Base-by-base conservation (phyloP, 1,140 invertebrate genomes). In the Magallana angulata region DNA sequence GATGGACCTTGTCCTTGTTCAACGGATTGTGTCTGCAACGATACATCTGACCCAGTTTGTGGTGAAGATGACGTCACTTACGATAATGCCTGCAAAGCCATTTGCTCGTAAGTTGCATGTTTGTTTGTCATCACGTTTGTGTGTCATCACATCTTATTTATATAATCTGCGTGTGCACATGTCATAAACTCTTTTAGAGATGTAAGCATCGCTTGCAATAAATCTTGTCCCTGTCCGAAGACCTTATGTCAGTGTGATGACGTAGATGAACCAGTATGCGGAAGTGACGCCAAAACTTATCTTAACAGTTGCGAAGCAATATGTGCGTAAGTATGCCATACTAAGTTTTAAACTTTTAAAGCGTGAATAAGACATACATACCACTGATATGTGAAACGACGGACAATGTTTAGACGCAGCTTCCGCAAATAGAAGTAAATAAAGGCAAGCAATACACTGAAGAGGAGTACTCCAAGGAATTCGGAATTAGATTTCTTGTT, bases 1-100 rank as follows among this genome's bases (percentile, higher is more conserved):
- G 57, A 76, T 14, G 64, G 82, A 4, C 14, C 71, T 24, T 89
- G 88, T 57, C 85, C 85, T 18, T 87, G 85, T 24, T 76, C 68
- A 7, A 76, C 24, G 8, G 24, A 30, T 12, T 62, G 86, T 58
- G 1, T n/a, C 1, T 89, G 88, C 18, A 14, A 76, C 30, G 16
- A 85, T 14, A 59, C 30, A 1, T 59, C 56, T 16, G 24, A 60
- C 12, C 88, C 86, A 11, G 88, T 89, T 9, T 89, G 88, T 89
- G 89, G 86, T 16, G 84, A 36, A 30, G 86, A 89, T 76, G 80
- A 58, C 14, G 57, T 68, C 5, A 87, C 84, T 5, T 89, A 89
- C 18, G 7, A n/a, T 1, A 84, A 71, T 12, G 57, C 24, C 11
- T 82, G 82, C 24, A 60, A 57, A 8, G 81, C 58, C 4, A 85